These are phyloP conservation scores for Liopterus haemorrhoidalis DNA, from an alignment of 2,888 invertebrate genomes.

Conservation along the genomic window DNA sequence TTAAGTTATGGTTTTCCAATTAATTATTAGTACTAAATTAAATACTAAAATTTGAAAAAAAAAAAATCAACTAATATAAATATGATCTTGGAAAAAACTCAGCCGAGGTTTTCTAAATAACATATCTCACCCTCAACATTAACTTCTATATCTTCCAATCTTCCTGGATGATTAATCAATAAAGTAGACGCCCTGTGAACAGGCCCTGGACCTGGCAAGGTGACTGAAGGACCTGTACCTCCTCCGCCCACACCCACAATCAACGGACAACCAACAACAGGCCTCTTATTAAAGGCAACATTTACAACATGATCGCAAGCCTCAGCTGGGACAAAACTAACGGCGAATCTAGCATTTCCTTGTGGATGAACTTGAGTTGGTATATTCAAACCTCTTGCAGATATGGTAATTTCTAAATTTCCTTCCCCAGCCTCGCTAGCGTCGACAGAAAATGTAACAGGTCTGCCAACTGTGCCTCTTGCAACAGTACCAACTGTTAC, in stretches of 20 bases:
- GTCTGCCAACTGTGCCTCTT: conserved; percentile 77
- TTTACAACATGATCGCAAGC: conserved; percentile 92
- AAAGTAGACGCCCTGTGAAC: conserved; percentile 65
- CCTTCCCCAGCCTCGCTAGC: conserved; percentile 97
- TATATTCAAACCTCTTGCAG: conserved; percentile 86
- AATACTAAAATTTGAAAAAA: conserved; percentile 4
- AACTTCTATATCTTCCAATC: conserved; percentile 90
- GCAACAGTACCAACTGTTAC: conserved; percentile 74
- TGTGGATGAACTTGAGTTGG: conserved; percentile 93
- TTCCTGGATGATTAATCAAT: conserved; percentile 73
- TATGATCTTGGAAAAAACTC: not conserved
- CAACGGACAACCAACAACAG: conserved; percentile 85
- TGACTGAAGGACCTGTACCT: conserved; percentile 61
- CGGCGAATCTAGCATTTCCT: conserved; percentile 86
- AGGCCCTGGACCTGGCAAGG: conserved; percentile 66
- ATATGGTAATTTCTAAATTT: conserved; percentile 93
- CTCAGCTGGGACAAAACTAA: conserved; percentile 93
- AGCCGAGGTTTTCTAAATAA: conserved; percentile 12
- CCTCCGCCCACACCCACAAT: conserved; percentile 69
- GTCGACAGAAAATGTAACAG: conserved; percentile 92
- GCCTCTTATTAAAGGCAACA: conserved; percentile 93
- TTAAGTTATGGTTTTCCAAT: too few species aligned
- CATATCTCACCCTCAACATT: conserved; percentile 83
- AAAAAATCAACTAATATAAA: too few species aligned
- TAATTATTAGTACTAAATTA: not conserved